Conservation (phyloP, 2,113 vertebrate species). For the Clupea harengus region DNA sequence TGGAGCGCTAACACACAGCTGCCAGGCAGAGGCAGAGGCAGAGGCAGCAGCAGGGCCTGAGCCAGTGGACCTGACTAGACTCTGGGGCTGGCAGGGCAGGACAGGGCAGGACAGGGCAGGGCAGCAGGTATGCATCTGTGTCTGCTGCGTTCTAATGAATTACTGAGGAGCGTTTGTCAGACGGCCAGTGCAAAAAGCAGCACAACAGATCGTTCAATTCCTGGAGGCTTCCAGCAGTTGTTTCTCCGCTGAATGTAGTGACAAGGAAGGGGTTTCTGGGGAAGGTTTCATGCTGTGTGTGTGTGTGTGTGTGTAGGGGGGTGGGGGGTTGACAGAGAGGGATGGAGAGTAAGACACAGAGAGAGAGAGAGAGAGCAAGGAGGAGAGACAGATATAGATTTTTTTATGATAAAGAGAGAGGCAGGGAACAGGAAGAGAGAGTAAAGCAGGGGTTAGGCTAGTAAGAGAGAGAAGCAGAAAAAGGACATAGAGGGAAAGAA, state of each 20-base stretch:
- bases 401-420: not conserved
- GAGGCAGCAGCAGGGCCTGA: too few relatives aligned
- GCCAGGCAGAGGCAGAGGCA: too few relatives aligned
- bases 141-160: not conserved
- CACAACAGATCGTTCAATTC: not conserved
- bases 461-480: not conserved
- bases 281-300: not conserved
- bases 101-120: too few relatives aligned
- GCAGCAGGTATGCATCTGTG: not conserved
- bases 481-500: not conserved
- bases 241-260: not conserved
- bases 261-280: not conserved
- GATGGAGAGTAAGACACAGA: too few relatives aligned
- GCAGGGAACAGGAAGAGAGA: not conserved
- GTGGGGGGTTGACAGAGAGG: not conserved
- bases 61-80: too few relatives aligned
- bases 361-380: not conserved
- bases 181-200: not conserved
- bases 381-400: not conserved
- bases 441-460: not conserved
- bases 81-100: too few relatives aligned
- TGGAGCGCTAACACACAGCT: too few relatives aligned
- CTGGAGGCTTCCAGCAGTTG: not conserved
- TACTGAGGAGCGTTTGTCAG: not conserved
- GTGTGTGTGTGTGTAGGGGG: not conserved